Evolutionary conservation across 2,888 invertebrate species (phyloP), one percentile per base, ranked within the genome.

Genomic region (Apotomis betuletana): DNA sequence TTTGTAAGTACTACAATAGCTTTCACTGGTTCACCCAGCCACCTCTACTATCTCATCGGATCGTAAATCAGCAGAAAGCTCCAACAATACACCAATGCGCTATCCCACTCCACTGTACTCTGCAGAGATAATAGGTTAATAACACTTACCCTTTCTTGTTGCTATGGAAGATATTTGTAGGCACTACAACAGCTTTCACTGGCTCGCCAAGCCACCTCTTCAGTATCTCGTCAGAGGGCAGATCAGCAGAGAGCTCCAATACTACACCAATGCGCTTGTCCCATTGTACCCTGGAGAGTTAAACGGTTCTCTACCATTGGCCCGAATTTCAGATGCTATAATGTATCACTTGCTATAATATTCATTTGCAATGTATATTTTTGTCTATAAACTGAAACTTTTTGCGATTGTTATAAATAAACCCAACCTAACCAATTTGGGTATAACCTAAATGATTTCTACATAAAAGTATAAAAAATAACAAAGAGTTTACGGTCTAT

Each of bases 191-290:
- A 74, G 97, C 96, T 85, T 96, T 97, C 1, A 99, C 95, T 6
- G 99, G 99, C 90, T 99, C 99, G 0, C 99, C 99, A 44, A 97
- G 90, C 99, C 99, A 99, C 74, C 99, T 95, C 38, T 96, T 94
- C 9, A 98, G 83, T 65, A 95, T 94, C 41, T 94, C 94, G 62
- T 94, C 90, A 10, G 95, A 94, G 0, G 98, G 97, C 41, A 98
- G 92, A 84, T 99, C 96, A 59, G 96, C 95, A 59, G 97, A 95
- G 46, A 99, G 81, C 85, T 98, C 96, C 55, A 99, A 89, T 0
- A 96, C 97, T 52, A 98, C 91, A 52, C 96, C 95, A 68, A 97
- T 87, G 78, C 95, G 88, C 61, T 92, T 86, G 78, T 93, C 93
- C 85, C 93, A 95, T 51, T 94, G 92, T 49, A 94, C 12, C 27